Conservation (phyloP, 1,140 invertebrate species). For the Achatina immaculata region DNA sequence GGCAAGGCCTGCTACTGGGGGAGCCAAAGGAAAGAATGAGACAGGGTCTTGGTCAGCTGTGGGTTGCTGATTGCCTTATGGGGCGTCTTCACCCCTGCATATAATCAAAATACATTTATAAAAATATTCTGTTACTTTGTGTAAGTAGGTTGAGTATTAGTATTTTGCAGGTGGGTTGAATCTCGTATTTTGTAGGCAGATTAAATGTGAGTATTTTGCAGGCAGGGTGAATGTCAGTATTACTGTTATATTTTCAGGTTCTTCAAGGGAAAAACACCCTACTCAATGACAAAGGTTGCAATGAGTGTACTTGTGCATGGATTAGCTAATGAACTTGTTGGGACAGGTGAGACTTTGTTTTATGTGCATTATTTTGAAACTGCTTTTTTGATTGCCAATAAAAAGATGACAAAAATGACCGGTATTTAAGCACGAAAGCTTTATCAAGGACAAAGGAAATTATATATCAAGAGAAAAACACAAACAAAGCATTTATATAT, state of each 20-base stretch:
- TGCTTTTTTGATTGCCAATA: not conserved
- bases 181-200: too few species aligned
- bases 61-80: too few species aligned
- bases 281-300: slow-evolving; percentile 60
- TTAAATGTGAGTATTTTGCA: too few species aligned
- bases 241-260: too few species aligned
- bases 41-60: too few species aligned
- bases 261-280: slow-evolving; percentile 63
- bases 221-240: too few species aligned
- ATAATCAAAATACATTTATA: not conserved
- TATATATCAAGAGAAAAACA: too few species aligned
- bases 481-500: not conserved
- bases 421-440: not conserved
- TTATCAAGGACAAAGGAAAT: not conserved
- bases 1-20: too few species aligned
- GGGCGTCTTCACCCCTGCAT: too few species aligned
- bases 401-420: not conserved
- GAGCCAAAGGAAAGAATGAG: too few species aligned
- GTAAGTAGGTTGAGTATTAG: not conserved
- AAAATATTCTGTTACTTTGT: not conserved
- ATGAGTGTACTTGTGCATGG: slow-evolving; percentile 60
- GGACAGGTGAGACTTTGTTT: slow-evolving; percentile 58
- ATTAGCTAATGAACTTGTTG: slow-evolving; percentile 54
- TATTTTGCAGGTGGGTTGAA: too few species aligned
- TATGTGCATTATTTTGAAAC: not conserved